These are phyloP conservation scores for Pelusios castaneus DNA, from an alignment of 2,113 vertebrate species.

Conservation along the genomic window DNA sequence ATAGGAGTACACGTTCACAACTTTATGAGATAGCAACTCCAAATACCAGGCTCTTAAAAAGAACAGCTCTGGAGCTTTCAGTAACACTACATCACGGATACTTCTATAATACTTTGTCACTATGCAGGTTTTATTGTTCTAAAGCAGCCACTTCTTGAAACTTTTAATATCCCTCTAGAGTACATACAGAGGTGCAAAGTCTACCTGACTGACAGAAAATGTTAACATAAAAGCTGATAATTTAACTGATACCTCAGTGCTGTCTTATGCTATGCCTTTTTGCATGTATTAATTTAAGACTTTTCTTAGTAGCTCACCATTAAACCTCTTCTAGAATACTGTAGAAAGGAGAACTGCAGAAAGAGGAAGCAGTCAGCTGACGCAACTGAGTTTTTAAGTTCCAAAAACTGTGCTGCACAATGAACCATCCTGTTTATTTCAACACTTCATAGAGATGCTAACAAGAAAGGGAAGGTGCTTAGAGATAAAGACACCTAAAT, in stretches of 20 bases:
- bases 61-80: not conserved
- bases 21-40: not conserved
- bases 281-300: not conserved
- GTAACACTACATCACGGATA: not conserved
- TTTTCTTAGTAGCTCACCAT: not conserved
- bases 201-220: not conserved
- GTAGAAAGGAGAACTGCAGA: not conserved
- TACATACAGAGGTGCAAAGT: not conserved
- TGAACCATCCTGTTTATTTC: not conserved
- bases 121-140: not conserved
- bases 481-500: rapidly evolving
- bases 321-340: not conserved
- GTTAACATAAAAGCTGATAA: not conserved
- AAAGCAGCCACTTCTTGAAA: not conserved
- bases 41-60: not conserved
- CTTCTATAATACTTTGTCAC: not conserved
- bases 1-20: rapidly evolving
- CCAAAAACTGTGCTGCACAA: not conserved
- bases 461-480: not conserved
- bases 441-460: rapidly evolving
- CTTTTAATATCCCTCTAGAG: not conserved
- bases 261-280: not conserved
- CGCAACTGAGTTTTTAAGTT: not conserved
- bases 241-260: not conserved
- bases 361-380: not conserved